Evolutionary conservation across 2,113 vertebrate species (phyloP), one percentile per base, ranked within the genome.

Genomic region (Sinosuthora webbiana): DNA sequence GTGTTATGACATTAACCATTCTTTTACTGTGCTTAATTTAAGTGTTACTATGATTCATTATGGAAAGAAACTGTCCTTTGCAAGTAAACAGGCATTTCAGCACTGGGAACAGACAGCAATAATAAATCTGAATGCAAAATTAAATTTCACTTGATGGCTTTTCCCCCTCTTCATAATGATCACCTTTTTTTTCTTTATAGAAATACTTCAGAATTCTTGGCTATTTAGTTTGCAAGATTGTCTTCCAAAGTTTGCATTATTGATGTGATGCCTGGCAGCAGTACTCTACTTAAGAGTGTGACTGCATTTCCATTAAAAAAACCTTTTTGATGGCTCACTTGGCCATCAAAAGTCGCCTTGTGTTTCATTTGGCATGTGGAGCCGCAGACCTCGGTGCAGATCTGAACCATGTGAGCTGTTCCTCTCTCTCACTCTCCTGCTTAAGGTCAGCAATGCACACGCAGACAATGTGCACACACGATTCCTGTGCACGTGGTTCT

Each of bases 1-100:
- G 85, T 97, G 97, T 98, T 98, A 98, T 95, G 97, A 97, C 98
- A 97, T 98, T 98, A 98, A 98, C 98, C 98, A 97, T 98, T 98
- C 97, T 98, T 98, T 97, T 96, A 97, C 98, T 98, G 98, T 98
- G 97, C 97, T 98, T 98, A 98, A 98, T 98, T 98, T 98, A 98
- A 98, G 97, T 90, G 68, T 97, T 97, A 97, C 84, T 93, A 96
- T 98, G 97, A 98, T 98, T 98, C 97, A 98, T 98, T 97, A 97
- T 71, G 78, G 92, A 92, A 97, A 95, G 93, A 95, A 97, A 97
- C 94, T 97, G 97, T 97, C 97, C 96, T 97, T 95, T 97, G 91
- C 97, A 97, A 96, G 97, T 97, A 97, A 97, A 96, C 95, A 97
- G 94, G 94, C 95, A 96, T 93, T 94, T 57, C 44, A 74, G 82